Base-by-base conservation (phyloP, 1,140 invertebrate genomes). In the Pygmarrhopalites habei region DNA sequence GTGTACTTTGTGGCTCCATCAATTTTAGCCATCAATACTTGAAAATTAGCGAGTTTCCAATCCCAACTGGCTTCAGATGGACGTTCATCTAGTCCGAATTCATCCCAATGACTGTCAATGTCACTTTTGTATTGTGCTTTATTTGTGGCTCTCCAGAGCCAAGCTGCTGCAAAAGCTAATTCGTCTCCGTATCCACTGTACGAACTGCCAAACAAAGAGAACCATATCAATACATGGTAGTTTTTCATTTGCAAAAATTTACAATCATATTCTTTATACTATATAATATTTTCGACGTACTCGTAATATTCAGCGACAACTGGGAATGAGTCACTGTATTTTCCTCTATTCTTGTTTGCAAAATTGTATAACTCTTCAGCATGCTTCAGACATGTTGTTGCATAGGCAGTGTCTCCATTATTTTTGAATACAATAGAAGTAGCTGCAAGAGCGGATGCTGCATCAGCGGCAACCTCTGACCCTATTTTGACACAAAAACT, bases 141-240 rank as follows among this genome's bases (percentile, higher is more conserved):
- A 14, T 78, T 78, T 0, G 83, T 84, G 4, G 82, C 82, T 58
- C 79, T 77, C 74, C 78, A 83, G 5, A 85, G 72, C 84, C 83
- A 85, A 2, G 77, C 74, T 0, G 82, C 82, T 0, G 82, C 80
- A 82, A 83, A 85, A 0, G 79, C 78, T 52, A 85, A 72, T 65
- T 85, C 83, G 70, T 85, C 84, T 1, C 79, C 80, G 66, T 82
- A 83, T 47, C 79, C 81, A 2, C 77, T 64, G n/a, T 47, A 69
- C 2, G 67, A 69, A 25, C 64, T 68, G 69, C 78, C 78, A 60
- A 23, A 41, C 19, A 58, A 12, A 5, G 19, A 32, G 26, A 58
- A 17, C 19, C 21, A n/a, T 19, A 39, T 55, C 28, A 28, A 10
- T 14, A 14, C 7, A 12, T 23, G 28, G 14, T 55, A 55, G 14